Evolutionary conservation across 1,140 invertebrate species (phyloP), one percentile per base, ranked within the genome.

Genomic region (Drosophila albomicans): DNA sequence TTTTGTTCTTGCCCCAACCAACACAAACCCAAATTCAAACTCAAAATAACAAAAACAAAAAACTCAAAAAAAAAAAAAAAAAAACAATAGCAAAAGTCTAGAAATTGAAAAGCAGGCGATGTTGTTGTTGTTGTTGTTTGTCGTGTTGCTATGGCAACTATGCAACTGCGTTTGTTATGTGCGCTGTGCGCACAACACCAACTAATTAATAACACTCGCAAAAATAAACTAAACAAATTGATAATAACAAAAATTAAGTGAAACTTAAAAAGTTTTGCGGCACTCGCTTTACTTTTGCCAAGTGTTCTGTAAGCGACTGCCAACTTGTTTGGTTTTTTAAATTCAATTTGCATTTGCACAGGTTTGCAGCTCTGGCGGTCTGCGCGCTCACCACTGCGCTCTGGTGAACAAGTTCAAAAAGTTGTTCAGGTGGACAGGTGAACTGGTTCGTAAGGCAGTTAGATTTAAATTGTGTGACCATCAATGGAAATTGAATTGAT

Each of bases 101-200:
- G 70, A 63, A 25, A 30, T 54, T n/a, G 41, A 57, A 70, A 25
- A 25, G 20, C 20, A 25, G 20, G 20, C 20, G 20, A 25, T 25
- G 20, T 20, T 20, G 56, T 75, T 25, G 20, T 25, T 25, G 56
- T 75, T 75, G 58, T 75, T 70, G 45, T 75, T 51, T 30, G 32
- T 32, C 13, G 20, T 35, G 72, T 75, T 64, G 72, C 72, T 75
- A 75, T 75, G 67, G 38, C 59, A 57, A 64, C 70, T 71, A 48
- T 59, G 56, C 20, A 25, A 25, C 20, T 25, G 20, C 20, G 20
- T 25, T 25, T 25, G 20, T 25, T 25, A 25, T 25, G 20, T 25
- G 20, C 20, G 20, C 20, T 25, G 20, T 25, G 20, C 20, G 20
- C 20, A 25, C 20, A 25, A 25, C 20, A 25, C 20, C 20, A 25